A percentile compares a stretch with the other conserved stretches of the same genome.
These are phyloP conservation scores for Bolborhynchus lineola DNA, from an alignment of 2,113 vertebrate species.

Conservation along the genomic window DNA sequence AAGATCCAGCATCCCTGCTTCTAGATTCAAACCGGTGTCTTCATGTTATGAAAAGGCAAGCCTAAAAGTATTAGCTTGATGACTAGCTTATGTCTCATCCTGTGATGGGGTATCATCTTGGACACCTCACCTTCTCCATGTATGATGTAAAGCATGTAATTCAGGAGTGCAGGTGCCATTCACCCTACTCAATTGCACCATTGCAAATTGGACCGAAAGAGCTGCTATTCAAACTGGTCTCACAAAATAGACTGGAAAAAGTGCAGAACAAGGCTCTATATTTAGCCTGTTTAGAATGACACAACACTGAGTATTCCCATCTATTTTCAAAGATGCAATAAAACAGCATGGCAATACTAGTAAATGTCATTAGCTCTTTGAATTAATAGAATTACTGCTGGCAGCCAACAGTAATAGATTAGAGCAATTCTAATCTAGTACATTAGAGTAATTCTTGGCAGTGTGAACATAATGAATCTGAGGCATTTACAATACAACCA, in stretches of 20 bases:
- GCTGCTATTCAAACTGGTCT: neutral
- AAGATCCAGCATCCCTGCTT: neutral
- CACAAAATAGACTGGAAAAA: neutral
- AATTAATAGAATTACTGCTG: constrained; percentile 63
- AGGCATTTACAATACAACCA: neutral
- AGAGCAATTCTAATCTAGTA: constrained; percentile 27
- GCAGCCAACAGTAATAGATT: constrained; percentile 17
- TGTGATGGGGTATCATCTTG: neutral
- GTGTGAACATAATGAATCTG: constrained; percentile 3
- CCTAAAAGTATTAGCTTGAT: neutral
- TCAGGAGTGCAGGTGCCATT: neutral
- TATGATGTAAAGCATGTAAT: neutral
- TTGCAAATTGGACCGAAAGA: neutral
- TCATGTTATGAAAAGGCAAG: neutral
- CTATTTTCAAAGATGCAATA: constrained; percentile 38
- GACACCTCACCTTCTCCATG: neutral
- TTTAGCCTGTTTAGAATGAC: constrained; percentile 37
- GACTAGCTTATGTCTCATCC: neutral
- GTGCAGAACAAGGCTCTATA: neutral
- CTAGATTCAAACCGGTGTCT: neutral
- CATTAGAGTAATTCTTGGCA: constrained; percentile 40
- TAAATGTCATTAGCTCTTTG: constrained; percentile 64
- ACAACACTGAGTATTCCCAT: neutral
- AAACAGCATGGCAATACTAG: constrained; percentile 6
- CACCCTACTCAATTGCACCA: neutral